Percentiles rank a stretch among this genome's conserved stretches.
phyloP scores from a whole-genome alignment of 2,113 vertebrate genomes.

The Tragulus kanchil region DNA sequence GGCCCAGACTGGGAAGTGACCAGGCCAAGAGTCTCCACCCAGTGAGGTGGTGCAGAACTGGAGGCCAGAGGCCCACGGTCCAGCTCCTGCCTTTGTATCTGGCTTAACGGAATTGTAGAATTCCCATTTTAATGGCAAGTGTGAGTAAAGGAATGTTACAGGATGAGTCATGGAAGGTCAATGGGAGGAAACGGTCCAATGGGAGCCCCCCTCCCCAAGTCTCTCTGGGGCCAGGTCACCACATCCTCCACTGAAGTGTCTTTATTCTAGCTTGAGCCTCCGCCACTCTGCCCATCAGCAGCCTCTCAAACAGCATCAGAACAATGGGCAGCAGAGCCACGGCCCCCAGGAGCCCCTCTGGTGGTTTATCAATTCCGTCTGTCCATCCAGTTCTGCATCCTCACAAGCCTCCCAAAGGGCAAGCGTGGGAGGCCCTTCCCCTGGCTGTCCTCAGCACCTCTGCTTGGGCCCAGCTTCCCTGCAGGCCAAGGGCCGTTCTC shows the following conservation, averaged over 20 bases:
- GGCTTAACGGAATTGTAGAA: too few relatives aligned
- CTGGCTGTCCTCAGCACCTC: background rate
- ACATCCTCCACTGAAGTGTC: background rate
- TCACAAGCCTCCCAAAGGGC: background rate
- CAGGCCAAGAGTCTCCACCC: too few relatives aligned
- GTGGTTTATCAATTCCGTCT: accelerated
- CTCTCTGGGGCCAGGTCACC: background rate
- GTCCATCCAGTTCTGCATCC: background rate
- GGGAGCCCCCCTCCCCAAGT: background rate
- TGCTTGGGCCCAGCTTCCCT: background rate
- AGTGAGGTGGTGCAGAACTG: background rate
- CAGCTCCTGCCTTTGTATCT: background rate
- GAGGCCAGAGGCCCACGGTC: background rate
- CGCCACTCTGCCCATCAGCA: background rate
- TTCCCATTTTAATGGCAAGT: background rate
- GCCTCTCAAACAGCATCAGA: background rate
- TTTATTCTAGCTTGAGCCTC: background rate
- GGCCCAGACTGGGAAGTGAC: background rate
- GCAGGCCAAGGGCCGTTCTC: background rate
- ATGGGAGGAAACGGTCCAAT: background rate
- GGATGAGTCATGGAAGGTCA: background rate
- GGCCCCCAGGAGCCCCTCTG: background rate
- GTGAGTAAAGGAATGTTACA: background rate
- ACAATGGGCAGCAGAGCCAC: background rate
- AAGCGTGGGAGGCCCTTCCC: background rate